A percentile compares a stretch with the other conserved stretches of the same genome.
Evolutionary conservation across 2,888 invertebrate genomes (phyloP).

Genomic region (Synanthedon vespiformis): DNA sequence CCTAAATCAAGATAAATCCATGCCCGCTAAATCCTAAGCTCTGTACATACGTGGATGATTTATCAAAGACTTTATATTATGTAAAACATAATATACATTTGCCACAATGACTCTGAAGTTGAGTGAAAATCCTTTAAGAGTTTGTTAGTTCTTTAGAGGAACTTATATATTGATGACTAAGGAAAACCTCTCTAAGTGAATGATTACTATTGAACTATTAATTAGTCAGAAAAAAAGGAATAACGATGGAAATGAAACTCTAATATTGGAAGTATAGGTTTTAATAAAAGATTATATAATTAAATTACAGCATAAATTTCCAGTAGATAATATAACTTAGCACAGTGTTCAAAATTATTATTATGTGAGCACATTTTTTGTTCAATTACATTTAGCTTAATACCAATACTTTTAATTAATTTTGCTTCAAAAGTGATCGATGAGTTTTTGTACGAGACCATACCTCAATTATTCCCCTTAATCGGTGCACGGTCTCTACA

Average conservation of each 20-base stretch:
- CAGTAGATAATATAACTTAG: slow-evolving; percentile 58
- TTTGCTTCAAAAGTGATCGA: background rate
- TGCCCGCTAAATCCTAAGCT: too few relatives aligned
- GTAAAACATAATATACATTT: too few relatives aligned
- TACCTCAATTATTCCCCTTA: slow-evolving; percentile 67
- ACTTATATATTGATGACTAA: too few relatives aligned
- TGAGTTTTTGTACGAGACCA: background rate
- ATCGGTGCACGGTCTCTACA: slow-evolving; percentile 51
- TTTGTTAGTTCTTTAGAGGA: too few relatives aligned
- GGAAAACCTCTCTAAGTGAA: too few relatives aligned
- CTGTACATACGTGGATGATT: too few relatives aligned
- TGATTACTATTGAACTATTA: too few relatives aligned
- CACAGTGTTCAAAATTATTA: slow-evolving; percentile 60
- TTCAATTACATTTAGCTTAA: background rate
- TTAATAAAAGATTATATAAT: slow-evolving; percentile 68
- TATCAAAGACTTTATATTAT: too few relatives aligned
- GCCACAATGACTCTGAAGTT: too few relatives aligned
- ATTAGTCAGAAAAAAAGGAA: background rate
- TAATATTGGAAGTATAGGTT: slow-evolving; percentile 64
- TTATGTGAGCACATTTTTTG: slow-evolving; percentile 53
- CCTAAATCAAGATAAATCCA: too few relatives aligned
- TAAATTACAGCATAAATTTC: slow-evolving; percentile 63
- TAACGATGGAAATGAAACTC: slow-evolving; percentile 33
- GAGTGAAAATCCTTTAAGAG: too few relatives aligned
- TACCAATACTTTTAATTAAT: slow-evolving; percentile 1